phyloP scores from a whole-genome alignment of 2,113 vertebrate genomes.

The Perccottus glenii region DNA sequence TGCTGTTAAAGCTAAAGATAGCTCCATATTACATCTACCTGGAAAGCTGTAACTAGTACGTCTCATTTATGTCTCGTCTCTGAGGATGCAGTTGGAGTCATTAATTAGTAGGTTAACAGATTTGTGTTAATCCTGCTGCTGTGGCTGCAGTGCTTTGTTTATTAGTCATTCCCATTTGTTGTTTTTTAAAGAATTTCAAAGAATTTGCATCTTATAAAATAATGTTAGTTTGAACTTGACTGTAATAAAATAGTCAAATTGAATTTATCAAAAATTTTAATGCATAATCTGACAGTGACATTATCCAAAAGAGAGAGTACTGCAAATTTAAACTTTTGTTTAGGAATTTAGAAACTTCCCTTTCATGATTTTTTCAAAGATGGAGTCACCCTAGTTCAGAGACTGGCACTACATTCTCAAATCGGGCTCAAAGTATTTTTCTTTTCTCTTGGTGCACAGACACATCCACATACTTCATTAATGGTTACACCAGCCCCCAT shows the following conservation, averaged over 20 bases:
- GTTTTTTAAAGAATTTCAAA: not conserved
- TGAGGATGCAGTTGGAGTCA: constrained; percentile 41
- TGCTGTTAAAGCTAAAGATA: constrained; percentile 37
- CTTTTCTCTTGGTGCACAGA: constrained; percentile 21
- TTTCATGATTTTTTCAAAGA: constrained; percentile 8
- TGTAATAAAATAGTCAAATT: not conserved
- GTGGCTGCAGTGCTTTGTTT: constrained; percentile 26
- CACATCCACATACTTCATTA: constrained; percentile 59
- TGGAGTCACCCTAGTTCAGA: not conserved
- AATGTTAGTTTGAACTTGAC: too few species aligned
- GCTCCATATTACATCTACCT: constrained; percentile 27
- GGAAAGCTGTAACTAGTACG: constrained; percentile 21
- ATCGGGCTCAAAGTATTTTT: constrained; percentile 25
- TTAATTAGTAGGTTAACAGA: constrained; percentile 46
- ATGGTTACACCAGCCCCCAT: constrained; percentile 42
- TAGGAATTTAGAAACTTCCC: constrained; percentile 2
- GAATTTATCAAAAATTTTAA: too few species aligned
- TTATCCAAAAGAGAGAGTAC: not conserved
- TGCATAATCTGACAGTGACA: constrained; percentile 2
- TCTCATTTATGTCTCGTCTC: constrained; percentile 17
- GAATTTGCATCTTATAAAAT: too few species aligned
- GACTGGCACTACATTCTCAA: constrained; percentile 27
- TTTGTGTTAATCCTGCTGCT: constrained; percentile 20
- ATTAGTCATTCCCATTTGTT: constrained; percentile 19
- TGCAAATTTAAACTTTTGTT: constrained; percentile 2